Conservation (phyloP, 1,140 invertebrate genomes). For the Teleopsis dalmanni region DNA sequence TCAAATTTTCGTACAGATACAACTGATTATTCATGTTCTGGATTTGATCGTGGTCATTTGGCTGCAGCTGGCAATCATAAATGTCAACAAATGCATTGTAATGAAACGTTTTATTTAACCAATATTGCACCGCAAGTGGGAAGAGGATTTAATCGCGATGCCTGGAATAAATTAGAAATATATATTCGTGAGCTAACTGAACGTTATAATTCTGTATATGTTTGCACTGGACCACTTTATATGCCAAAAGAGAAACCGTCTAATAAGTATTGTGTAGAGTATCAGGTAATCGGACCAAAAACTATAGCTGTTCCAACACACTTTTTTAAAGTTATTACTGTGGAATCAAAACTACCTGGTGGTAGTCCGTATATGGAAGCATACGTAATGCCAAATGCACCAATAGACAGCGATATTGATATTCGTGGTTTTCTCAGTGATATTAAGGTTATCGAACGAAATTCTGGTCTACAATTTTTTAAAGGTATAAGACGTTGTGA, state of each 20-base stretch:
- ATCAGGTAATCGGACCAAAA: conserved; percentile 90
- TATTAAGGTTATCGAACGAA: conserved; percentile 80
- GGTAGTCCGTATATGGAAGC: conserved; percentile 80
- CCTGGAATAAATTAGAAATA: conserved; percentile 86
- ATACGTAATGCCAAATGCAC: conserved; percentile 87
- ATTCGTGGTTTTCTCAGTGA: conserved; percentile 73
- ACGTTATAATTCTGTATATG: conserved; percentile 78
- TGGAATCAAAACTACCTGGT: conserved; percentile 55
- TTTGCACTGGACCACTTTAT: conserved; percentile 93
- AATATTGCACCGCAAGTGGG: conserved; percentile 98
- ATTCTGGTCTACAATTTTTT: conserved; percentile 86
- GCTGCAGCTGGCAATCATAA: conserved; percentile 95
- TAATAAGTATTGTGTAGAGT: conserved; percentile 85
- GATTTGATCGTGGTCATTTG: conserved; percentile 91
- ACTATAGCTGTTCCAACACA: conserved; percentile 97
- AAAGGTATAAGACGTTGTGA: conserved; percentile 54
- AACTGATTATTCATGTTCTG: conserved; percentile 81
- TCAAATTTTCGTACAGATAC: conserved; percentile 68
- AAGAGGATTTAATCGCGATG: conserved; percentile 85
- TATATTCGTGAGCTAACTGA: conserved; percentile 78
- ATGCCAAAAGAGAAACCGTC: conserved; percentile 72
- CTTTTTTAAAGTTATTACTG: conserved; percentile 90
- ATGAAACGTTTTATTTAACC: conserved; percentile 84
- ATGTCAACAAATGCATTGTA: conserved; percentile 61
- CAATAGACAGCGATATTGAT: conserved; percentile 65